Evolutionary conservation across 2,888 invertebrate species (phyloP).

Genomic region (Erebia ligea): DNA sequence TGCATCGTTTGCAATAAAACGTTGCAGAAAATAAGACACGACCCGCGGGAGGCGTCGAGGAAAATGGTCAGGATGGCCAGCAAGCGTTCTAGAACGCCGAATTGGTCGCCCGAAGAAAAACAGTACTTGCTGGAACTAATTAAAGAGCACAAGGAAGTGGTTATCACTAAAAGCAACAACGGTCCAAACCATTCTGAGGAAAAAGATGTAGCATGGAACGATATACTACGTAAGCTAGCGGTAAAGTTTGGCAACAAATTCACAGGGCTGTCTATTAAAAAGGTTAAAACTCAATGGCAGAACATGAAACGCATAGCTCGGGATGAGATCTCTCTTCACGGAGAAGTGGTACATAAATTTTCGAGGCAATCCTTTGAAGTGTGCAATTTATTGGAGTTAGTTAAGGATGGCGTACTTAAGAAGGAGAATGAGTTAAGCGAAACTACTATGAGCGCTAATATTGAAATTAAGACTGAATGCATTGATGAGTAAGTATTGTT

Average conservation of each 20-base stretch:
- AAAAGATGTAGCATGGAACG: slow-evolving; percentile 76
- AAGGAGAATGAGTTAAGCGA: slow-evolving; percentile 57
- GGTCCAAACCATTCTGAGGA: slow-evolving; percentile 74
- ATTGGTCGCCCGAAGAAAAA: slow-evolving; percentile 77
- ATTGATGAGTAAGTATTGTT: slow-evolving; percentile 72
- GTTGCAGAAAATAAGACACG: slow-evolving; percentile 76
- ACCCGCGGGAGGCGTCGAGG: slow-evolving; percentile 53
- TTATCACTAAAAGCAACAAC: slow-evolving; percentile 70
- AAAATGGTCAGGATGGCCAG: slow-evolving; percentile 71
- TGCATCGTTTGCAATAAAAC: slow-evolving; percentile 81
- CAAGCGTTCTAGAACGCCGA: slow-evolving; percentile 71
- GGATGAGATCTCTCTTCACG: slow-evolving; percentile 67
- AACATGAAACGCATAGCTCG: slow-evolving; percentile 79
- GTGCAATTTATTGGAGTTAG: slow-evolving; percentile 65
- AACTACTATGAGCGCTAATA: slow-evolving; percentile 57
- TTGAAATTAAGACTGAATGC: slow-evolving; percentile 73
- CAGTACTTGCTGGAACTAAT: slow-evolving; percentile 76
- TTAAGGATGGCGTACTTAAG: slow-evolving; percentile 63
- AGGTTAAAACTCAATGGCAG: slow-evolving; percentile 80
- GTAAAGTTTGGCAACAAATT: slow-evolving; percentile 72
- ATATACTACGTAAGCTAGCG: slow-evolving; percentile 64
- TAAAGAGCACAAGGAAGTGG: slow-evolving; percentile 68
- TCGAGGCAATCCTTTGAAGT: slow-evolving; percentile 69
- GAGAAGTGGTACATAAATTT: slow-evolving; percentile 58
- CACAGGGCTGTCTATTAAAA: slow-evolving; percentile 68